phyloP scores from a whole-genome alignment of 2,113 vertebrate genomes.

The Argyrosomus japonicus region DNA sequence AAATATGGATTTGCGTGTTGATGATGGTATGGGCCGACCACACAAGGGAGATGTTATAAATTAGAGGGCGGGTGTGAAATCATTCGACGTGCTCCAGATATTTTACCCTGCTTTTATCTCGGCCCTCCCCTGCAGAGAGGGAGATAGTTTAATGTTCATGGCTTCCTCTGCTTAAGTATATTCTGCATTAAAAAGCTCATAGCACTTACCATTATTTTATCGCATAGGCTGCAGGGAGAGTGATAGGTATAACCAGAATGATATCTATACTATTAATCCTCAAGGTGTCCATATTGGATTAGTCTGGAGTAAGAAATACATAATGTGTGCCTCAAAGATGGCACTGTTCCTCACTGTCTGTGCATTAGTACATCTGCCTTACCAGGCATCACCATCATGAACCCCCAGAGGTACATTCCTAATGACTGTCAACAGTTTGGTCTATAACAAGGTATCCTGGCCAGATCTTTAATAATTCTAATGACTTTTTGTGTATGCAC shows the following conservation, averaged over 20 bases:
- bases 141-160: constrained; percentile 1
- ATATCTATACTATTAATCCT: not conserved
- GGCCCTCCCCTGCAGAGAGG: not conserved
- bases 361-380: not conserved
- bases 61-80: constrained; percentile 16
- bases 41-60: constrained; percentile 31
- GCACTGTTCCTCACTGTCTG: not conserved
- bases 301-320: not conserved
- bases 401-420: not conserved
- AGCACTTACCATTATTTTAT: constrained; percentile 13
- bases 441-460: not conserved
- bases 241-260: too few species aligned
- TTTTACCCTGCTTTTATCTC: constrained; percentile 14
- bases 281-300: not conserved
- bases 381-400: not conserved
- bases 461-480: too few species aligned
- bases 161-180: constrained; percentile 6
- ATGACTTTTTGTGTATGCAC: too few species aligned
- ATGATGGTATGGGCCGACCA: not conserved
- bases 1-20: constrained; percentile 35
- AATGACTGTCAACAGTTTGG: not conserved
- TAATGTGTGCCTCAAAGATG: not conserved
- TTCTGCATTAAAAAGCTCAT: not conserved
- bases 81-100: constrained; percentile 5
- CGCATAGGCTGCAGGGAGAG: not conserved